These are phyloP conservation scores for Halictus rubicundus DNA, from an alignment of 1,140 invertebrate genomes.

Conservation along the genomic window DNA sequence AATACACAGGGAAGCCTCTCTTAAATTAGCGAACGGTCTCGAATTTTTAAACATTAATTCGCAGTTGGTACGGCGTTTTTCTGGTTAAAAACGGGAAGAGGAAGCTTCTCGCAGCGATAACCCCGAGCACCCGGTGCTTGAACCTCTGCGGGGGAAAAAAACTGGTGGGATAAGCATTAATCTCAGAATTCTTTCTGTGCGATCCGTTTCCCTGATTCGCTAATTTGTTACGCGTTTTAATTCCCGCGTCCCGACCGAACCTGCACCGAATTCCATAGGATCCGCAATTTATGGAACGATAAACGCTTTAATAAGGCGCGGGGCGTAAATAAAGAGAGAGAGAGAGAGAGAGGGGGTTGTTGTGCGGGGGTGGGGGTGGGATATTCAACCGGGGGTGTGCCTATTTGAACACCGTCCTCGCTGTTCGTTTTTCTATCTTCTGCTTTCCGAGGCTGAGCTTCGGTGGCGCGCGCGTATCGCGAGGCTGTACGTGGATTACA, in stretches of 20 bases:
- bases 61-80: no score
- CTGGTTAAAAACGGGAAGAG: not conserved
- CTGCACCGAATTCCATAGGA: not conserved
- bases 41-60: not conserved
- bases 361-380: no score
- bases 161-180: not conserved
- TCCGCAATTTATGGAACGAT: constrained; percentile 5
- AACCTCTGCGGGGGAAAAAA: not conserved
- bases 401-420: no score
- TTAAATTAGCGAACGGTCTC: no score
- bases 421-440: not conserved
- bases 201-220: not conserved
- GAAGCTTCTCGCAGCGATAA: not conserved
- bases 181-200: constrained; percentile 12
- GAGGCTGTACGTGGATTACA: constrained; percentile 18
- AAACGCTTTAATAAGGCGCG: not conserved
- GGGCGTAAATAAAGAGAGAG: no score
- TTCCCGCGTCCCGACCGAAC: not conserved
- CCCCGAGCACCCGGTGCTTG: not conserved
- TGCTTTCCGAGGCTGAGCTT: not conserved
- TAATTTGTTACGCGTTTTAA: constrained; percentile 6
- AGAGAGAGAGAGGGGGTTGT: no score
- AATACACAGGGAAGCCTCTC: no score
- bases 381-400: no score
- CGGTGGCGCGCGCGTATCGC: not conserved